Evolutionary conservation across 53 echinoderm and acorn worm species (phyloP).

Genomic region (Echinarachnius parma): DNA sequence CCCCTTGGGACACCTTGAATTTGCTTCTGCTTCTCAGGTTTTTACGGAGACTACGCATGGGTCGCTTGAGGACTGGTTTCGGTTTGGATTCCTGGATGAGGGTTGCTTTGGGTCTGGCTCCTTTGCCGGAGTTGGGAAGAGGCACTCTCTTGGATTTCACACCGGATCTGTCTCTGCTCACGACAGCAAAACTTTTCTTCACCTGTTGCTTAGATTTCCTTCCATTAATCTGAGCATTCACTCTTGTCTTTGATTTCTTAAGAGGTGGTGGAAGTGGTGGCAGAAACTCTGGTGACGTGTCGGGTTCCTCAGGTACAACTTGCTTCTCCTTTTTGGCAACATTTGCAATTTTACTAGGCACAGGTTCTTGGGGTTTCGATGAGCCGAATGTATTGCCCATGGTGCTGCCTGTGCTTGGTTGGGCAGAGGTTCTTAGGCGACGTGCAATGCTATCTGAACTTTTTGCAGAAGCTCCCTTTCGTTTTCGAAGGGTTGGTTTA

Average conservation of each 20-base stretch:
- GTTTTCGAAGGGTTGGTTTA: not conserved
- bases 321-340: not conserved
- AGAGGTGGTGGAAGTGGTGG: constrained; percentile 19
- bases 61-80: constrained; percentile 19
- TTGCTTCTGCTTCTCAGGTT: constrained; percentile 40
- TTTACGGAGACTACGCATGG: constrained; percentile 17
- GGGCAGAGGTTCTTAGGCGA: constrained; percentile 15
- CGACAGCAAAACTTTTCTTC: constrained; percentile 17
- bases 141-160: constrained; percentile 18
- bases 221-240: too few species aligned
- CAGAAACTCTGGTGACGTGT: not conserved
- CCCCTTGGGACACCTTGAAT: constrained; percentile 22
- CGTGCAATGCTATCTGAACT: constrained; percentile 27
- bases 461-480: not conserved
- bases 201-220: constrained; percentile 1
- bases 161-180: constrained; percentile 9
- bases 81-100: not conserved
- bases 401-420: constrained; percentile 3
- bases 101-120: constrained; percentile 16
- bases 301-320: too few species aligned
- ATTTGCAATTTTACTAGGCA: not conserved
- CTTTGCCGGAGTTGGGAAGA: not conserved
- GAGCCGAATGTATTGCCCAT: constrained; percentile 20
- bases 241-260: too few species aligned
- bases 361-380: constrained; percentile 1